Percentiles rank a stretch among this genome's conserved stretches.
Evolutionary conservation across 2,797 vertebrate genomes (phyloP).

Genomic region (Cyprinodon diabolis): DNA sequence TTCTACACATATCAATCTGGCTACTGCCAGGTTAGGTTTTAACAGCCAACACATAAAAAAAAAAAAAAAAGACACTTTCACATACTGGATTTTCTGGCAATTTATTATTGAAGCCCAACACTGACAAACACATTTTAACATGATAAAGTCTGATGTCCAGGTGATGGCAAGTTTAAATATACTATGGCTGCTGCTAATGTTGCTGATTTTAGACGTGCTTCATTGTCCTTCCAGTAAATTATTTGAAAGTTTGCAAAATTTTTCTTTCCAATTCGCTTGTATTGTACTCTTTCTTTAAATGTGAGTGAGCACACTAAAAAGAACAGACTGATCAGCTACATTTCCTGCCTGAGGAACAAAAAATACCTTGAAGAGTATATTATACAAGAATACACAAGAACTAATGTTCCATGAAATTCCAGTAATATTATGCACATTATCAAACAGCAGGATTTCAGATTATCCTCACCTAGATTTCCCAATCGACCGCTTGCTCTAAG

Average conservation of each 20-base stretch:
- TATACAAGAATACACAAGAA: not conserved
- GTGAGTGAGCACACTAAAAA: not conserved
- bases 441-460: constrained; percentile 16
- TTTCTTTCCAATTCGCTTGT: not conserved
- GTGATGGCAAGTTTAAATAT: too few species aligned
- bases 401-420: constrained; percentile 1
- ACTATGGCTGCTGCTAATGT: not conserved
- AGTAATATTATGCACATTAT: not conserved
- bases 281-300: not conserved
- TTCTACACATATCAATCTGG: too few species aligned
- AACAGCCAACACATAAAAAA: too few species aligned
- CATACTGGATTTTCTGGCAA: too few species aligned
- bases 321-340: not conserved
- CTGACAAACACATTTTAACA: too few species aligned
- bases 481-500: not conserved
- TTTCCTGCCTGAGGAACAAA: not conserved
- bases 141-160: too few species aligned
- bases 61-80: too few species aligned
- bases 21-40: too few species aligned
- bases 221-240: not conserved
- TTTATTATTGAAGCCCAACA: too few species aligned
- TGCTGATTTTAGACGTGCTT: not conserved
- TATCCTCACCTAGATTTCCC: constrained; percentile 9
- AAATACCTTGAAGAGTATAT: not conserved
- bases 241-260: not conserved